Base-by-base conservation (phyloP, 2,113 vertebrate species). In the Paramormyrops kingsleyae region DNA sequence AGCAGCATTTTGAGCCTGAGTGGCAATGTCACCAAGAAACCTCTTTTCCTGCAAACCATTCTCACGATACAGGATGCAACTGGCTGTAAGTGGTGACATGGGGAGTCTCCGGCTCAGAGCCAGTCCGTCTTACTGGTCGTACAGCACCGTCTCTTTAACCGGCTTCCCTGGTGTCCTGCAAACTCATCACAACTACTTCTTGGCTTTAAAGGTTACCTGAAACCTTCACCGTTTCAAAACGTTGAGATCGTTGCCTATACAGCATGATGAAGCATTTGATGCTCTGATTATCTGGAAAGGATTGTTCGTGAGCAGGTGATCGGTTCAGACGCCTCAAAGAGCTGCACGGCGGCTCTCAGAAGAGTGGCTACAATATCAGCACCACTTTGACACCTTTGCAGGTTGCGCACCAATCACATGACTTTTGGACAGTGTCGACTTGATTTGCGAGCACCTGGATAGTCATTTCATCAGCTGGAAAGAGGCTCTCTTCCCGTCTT, bases 1-100 rank as follows among this genome's bases (percentile, higher is more conserved):
- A 89, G 88, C 77, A 59, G 77, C 88, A 46, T 83, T 53, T 84
- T 27, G 77, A 89, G 77, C 88, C 88, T 59, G 88, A 89, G 74
- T 84, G 24, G 13, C 87, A 74, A 47, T 10, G 39, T 70, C 42
- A 66, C 17, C 21, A 59, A 87, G 86, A 21, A 87, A 53, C 12
- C 42, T n/a, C 47, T 3, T 80, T 21, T 80, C 74, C 74, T 42
- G 31, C 35, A 80, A 52, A 13, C 85, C 27, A 39, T 17, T 42
- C 35, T 44, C 35, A 46, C 39, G 4, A 9, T 46, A n/a, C 56
- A 62, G 53, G 6, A 31, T 13, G 42, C 85, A 27, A 80, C 74
- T 42, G 35, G 15, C 83, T 44, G 42, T 19, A 47, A 39, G 27
- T 17, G 74, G 35, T 42, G 74, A 80, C 70, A 19, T 24, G 70